Evolutionary conservation across 2,797 vertebrate genomes (phyloP).

Genomic region (Psittacula derbiana): DNA sequence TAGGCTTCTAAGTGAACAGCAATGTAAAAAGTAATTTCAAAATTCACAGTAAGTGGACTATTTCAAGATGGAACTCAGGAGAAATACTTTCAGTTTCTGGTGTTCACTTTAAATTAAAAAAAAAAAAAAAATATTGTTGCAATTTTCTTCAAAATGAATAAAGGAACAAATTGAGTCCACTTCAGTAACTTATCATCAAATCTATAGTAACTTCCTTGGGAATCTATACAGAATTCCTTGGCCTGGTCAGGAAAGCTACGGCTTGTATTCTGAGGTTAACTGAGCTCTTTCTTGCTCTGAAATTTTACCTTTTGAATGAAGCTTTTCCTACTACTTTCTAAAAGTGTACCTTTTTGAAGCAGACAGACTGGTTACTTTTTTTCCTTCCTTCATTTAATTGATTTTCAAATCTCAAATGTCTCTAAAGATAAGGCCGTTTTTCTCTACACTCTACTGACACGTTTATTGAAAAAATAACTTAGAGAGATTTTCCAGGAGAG

Average conservation of each 20-base stretch:
- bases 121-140: not conserved
- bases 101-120: not conserved
- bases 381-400: not conserved
- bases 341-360: not conserved
- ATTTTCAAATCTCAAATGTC: not conserved
- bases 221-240: not conserved
- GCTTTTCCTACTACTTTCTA: not conserved
- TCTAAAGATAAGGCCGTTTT: not conserved
- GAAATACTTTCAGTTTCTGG: not conserved
- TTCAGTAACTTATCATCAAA: not conserved
- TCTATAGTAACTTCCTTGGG: rapidly evolving
- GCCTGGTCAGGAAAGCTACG: not conserved
- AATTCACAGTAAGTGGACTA: not conserved
- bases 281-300: not conserved
- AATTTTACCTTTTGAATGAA: not conserved
- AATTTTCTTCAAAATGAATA: not conserved
- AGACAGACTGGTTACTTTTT: not conserved
- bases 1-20: not conserved
- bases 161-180: not conserved
- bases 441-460: not conserved
- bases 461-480: not conserved
- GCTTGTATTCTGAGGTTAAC: not conserved
- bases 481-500: not conserved
- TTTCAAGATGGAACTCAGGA: not conserved
- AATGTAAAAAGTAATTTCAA: not conserved